These are phyloP conservation scores for Drosophila paulistorum DNA, from an alignment of 1,140 invertebrate species.

Conservation along the genomic window DNA sequence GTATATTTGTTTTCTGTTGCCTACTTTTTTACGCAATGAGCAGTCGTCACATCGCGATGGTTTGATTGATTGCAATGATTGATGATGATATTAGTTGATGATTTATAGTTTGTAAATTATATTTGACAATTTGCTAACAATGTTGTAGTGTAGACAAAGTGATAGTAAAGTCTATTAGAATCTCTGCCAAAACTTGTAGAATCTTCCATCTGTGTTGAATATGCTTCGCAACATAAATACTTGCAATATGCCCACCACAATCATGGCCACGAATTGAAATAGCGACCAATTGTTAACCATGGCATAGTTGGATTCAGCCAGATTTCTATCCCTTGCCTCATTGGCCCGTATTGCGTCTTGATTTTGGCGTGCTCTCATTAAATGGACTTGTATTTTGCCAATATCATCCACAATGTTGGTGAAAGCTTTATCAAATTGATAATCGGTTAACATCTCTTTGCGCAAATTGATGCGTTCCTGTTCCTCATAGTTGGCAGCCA, in stretches of 20 bases:
- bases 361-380: conserved; percentile 86
- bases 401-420: conserved; percentile 85
- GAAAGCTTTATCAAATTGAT: conserved; percentile 86
- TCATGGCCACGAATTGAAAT: conserved; percentile 88
- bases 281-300: conserved; percentile 89
- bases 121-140: background rate
- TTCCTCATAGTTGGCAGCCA: conserved; percentile 75
- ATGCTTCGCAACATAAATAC: conserved; percentile 87
- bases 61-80: background rate
- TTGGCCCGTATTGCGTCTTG: conserved; percentile 89
- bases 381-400: conserved; percentile 84
- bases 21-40: background rate
- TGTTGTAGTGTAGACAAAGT: background rate
- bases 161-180: background rate
- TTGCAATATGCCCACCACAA: conserved; percentile 87
- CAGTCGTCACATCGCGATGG: background rate
- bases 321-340: conserved; percentile 90
- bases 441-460: conserved; percentile 85
- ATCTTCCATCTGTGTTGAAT: conserved; percentile 86
- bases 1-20: background rate
- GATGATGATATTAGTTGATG: background rate
- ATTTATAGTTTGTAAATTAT: background rate
- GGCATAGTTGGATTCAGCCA: conserved; percentile 89
- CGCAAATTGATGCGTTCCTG: conserved; percentile 50
- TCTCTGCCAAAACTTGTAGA: conserved; percentile 84